Base-by-base conservation (phyloP, 2,113 vertebrate genomes). In the Fregata magnificens region DNA sequence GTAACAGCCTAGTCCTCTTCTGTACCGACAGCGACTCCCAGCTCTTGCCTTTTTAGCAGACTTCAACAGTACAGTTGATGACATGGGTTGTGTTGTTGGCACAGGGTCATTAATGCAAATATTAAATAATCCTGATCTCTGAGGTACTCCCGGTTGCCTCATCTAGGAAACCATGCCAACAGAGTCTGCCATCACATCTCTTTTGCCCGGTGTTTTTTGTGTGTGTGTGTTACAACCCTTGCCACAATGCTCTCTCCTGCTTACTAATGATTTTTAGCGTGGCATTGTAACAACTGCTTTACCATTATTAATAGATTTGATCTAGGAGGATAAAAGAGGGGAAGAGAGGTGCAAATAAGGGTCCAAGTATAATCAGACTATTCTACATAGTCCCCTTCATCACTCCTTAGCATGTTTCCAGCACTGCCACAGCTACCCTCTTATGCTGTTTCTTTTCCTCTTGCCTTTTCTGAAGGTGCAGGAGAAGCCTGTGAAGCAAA, bases 1-100 rank as follows among this genome's bases (percentile, higher is more conserved):
- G 22, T 22, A 40, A 53, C 44, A 65, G 44, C 10, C 17, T 6
- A 3, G 25, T 47, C 34, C 29, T 56, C 65, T 53, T 63, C 44
- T 11, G 10, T 17, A 59, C 34, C 0, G 2, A 42, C 65, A 52
- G 49, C 0, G 2, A 45, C 29, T 53, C 44, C 22, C 34, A 47
- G 49, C 31, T 74, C 56, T 70, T 52, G 66, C 61, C 38, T 65
- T 24, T 26, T 40, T 65, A 34, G 72, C 22, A 31, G 16, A 26
- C 70, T 69, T 69, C 77, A 74, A 22, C 66, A 7, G 14, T 20
- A 38, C 34, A 11, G 55, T 8, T 38, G 13, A 42, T 22, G n/a
- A 38, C 22, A 10, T 1, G 16, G 28, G 26, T 47, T 78, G 25
- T 40, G 18, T 4, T 62, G 47, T 32, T 50, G 44, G 20, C 18